A percentile compares a stretch with the other conserved stretches of the same genome.
phyloP scores from a whole-genome alignment of 2,113 vertebrate species.

The human (Homo sapiens) region GRCh38 chr15:82158001-82158500 shows the following conservation, averaged over 20 bases:
- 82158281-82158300: neutral
- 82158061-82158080: neutral
- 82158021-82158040: neutral
- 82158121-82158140: neutral
- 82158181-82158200: neutral
- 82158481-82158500: neutral
- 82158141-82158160: neutral
- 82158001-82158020: neutral
- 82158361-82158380: accelerated
- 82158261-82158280: neutral
- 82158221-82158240: neutral
- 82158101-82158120: neutral
- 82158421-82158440: neutral
- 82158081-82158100: neutral
- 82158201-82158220: neutral
- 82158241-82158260: neutral
- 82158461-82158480: neutral
- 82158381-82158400: neutral
- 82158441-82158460: neutral
- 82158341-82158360: accelerated
- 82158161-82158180: neutral
- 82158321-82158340: neutral
- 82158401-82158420: accelerated
- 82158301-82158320: neutral
- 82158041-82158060: neutral